Percentiles rank a stretch among this genome's conserved stretches.
Evolutionary conservation across 2,797 vertebrate genomes (phyloP).

Genomic region (Intellagama lesueurii): DNA sequence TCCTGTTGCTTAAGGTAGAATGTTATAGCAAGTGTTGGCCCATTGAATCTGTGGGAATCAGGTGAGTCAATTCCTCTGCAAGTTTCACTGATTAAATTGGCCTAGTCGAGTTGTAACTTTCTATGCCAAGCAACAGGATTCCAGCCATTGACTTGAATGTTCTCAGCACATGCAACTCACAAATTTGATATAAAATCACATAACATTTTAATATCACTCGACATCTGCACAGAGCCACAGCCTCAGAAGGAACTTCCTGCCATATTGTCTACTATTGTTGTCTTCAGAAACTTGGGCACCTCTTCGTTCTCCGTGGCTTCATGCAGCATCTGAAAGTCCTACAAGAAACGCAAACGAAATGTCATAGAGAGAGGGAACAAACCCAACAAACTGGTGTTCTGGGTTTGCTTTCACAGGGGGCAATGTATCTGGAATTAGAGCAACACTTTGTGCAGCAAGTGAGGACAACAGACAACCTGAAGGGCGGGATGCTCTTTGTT

Average conservation of each 20-base stretch:
- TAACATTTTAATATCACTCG: rapidly evolving
- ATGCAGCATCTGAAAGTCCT: slow-evolving; percentile 51
- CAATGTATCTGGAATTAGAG: no score
- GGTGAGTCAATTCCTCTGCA: no score
- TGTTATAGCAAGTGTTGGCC: no score
- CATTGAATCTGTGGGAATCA: no score
- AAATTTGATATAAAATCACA: not conserved
- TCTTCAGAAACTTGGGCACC: slow-evolving; percentile 45
- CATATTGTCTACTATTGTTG: not conserved
- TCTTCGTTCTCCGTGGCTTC: slow-evolving; percentile 41
- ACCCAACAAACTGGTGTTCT: no score
- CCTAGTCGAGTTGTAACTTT: no score
- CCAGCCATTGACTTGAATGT: not conserved
- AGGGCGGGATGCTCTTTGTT: not conserved
- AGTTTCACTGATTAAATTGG: no score
- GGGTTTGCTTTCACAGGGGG: no score
- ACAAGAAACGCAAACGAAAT: slow-evolving; percentile 12
- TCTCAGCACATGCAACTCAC: not conserved
- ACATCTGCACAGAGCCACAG: no score
- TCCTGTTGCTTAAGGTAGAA: no score
- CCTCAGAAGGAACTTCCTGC: rapidly evolving
- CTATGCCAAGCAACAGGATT: no score
- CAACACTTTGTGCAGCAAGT: not conserved
- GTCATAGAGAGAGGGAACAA: not conserved
- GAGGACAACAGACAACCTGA: not conserved